phyloP scores from a whole-genome alignment of 2,888 invertebrate genomes.

The Argynnis bischoffii region DNA sequence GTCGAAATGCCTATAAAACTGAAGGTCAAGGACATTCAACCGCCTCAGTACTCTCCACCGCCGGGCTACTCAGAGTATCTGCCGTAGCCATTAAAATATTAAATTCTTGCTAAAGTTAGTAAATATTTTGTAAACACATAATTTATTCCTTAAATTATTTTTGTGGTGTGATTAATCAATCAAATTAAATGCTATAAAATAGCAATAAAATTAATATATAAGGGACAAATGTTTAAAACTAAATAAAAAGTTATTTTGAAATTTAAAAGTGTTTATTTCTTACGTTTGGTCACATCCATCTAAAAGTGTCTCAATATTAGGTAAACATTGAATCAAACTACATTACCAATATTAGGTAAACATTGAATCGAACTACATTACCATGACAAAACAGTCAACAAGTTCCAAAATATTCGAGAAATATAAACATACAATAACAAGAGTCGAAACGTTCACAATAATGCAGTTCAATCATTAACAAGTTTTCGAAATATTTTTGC shows the following conservation, averaged over 20 bases:
- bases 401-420: constrained; percentile 64
- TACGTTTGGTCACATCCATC: constrained; percentile 66
- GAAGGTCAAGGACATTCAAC: constrained; percentile 55
- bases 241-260: constrained; percentile 23
- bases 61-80: constrained; percentile 69
- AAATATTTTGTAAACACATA: not conserved
- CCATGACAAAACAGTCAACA: constrained; percentile 63
- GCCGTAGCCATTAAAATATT: constrained; percentile 48
- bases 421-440: constrained; percentile 51
- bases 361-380: constrained; percentile 63
- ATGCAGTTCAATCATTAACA: constrained; percentile 65
- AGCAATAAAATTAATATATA: not conserved
- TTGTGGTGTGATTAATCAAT: not conserved
- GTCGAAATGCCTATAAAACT: constrained; percentile 56
- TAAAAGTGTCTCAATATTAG: constrained; percentile 54
- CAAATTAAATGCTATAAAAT: no score
- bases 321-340: no score
- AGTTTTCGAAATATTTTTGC: constrained; percentile 19
- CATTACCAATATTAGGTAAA: constrained; percentile 49
- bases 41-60: constrained; percentile 71
- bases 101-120: not conserved
- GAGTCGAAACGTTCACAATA: constrained; percentile 58
- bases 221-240: constrained; percentile 6
- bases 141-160: not conserved
- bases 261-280: constrained; percentile 39